Conservation (phyloP, 1,140 invertebrate species). For the Papilio glaucus region DNA sequence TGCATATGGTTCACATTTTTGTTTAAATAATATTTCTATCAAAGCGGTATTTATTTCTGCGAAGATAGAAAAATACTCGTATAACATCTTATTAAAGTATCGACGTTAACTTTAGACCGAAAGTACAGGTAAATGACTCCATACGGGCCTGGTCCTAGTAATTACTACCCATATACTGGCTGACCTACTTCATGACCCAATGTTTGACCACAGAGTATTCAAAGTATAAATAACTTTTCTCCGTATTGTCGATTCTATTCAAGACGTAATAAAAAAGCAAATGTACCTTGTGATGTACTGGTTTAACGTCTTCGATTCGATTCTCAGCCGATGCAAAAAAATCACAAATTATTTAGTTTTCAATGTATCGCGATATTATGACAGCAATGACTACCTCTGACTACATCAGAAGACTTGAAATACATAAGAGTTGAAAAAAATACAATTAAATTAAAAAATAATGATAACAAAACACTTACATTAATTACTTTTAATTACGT, state of each 20-base stretch:
- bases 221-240: neutral
- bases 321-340: neutral
- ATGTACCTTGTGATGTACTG: neutral
- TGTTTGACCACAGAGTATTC: neutral
- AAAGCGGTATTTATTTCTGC: too few relatives aligned
- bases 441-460: neutral
- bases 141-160: neutral
- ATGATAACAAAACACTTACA: slow-evolving; percentile 11
- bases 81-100: too few relatives aligned
- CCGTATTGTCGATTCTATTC: neutral
- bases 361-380: too few relatives aligned
- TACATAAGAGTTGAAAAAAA: neutral
- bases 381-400: too few relatives aligned
- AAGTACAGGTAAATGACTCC: neutral
- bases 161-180: neutral
- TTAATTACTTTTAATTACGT: neutral
- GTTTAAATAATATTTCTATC: too few relatives aligned
- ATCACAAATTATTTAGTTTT: too few relatives aligned
- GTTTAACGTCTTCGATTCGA: neutral
- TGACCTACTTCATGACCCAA: slow-evolving; percentile 1
- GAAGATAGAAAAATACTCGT: too few relatives aligned
- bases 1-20: too few relatives aligned
- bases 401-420: neutral
- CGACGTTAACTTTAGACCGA: neutral
- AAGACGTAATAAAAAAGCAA: neutral